These are phyloP conservation scores for Drosophila putrida DNA, from an alignment of 2,888 invertebrate genomes.

Conservation along the genomic window DNA sequence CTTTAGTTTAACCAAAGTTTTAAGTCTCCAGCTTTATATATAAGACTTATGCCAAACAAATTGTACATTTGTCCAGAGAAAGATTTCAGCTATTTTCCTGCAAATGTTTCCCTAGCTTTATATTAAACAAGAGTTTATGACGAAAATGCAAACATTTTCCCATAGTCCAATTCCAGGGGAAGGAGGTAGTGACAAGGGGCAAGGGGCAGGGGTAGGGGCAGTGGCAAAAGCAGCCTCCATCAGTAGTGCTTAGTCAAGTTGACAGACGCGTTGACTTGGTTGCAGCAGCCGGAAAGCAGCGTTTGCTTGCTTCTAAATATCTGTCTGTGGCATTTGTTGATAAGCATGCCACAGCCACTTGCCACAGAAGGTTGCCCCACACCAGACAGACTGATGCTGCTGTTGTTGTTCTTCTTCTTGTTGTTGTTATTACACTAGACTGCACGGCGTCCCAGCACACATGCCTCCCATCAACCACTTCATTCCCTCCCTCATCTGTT, in stretches of 20 bases:
- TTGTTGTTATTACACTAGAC: constrained; percentile 72
- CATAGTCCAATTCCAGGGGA: no score
- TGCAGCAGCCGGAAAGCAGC: constrained; percentile 48
- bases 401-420: constrained; percentile 31
- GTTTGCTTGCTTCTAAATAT: constrained; percentile 70
- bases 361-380: constrained; percentile 35
- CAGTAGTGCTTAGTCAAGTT: constrained; percentile 67
- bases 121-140: no score
- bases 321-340: constrained; percentile 80
- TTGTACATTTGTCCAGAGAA: no score
- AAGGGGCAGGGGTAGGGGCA: not conserved
- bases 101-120: no score
- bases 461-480: constrained; percentile 5
- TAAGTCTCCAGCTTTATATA: no score
- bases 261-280: constrained; percentile 55
- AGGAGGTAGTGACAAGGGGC: constrained; percentile 5
- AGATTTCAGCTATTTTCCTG: no score
- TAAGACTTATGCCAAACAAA: no score
- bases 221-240: not conserved
- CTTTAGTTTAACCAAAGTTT: no score
- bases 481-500: not conserved
- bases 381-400: constrained; percentile 49
- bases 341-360: constrained; percentile 57
- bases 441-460: constrained; percentile 70
- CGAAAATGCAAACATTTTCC: no score